Evolutionary conservation across 2,888 invertebrate genomes (phyloP), one percentile per base, ranked within the genome.

Genomic region (Acanthosepion lycidas): DNA sequence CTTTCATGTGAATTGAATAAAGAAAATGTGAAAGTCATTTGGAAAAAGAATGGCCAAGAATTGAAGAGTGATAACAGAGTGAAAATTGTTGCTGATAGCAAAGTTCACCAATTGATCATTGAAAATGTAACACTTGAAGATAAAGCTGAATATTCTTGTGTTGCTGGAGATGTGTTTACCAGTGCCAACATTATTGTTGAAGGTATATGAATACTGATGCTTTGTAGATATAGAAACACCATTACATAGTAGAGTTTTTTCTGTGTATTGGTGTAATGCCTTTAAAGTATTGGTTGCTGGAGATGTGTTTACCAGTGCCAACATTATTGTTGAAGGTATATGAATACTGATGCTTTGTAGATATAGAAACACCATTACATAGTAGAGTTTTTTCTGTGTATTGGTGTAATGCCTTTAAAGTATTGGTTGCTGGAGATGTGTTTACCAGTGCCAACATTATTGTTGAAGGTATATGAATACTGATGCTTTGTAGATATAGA

Each of bases 41-140:
- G 93, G 93, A 93, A 93, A 93, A 93, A 93, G 92, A 92, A 92
- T 92, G 92, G 92, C 48, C 8, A 92, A 20, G 92, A 92, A 92
- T 49, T 92, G 49, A 92, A 92, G 51, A 92, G 92, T 48, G 92
- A 48, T 18, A 92, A 92, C 12, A 23, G 28, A 23, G 48, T 92
- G 92, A 92, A 92, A 97, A 98, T 99, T 51, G 98, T 98, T 95
- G 98, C 98, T 97, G 99, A 99, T 97, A 99, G 96, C 53, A 96
- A 95, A 78, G 95, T 94, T 26, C 97, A 97, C 94, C 96, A 95
- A 42, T 95, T 97, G 23, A 96, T 95, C 91, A 94, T 97, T 94
- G 96, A 96, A 94, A 96, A 96, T 92, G 96, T 96, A n/a, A 96
- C 96, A 20, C 94, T 96, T 28, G 96, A 96, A 51, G 97, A 97